Base-by-base conservation (phyloP, 1,140 invertebrate genomes). In the Ceratina japonica region DNA sequence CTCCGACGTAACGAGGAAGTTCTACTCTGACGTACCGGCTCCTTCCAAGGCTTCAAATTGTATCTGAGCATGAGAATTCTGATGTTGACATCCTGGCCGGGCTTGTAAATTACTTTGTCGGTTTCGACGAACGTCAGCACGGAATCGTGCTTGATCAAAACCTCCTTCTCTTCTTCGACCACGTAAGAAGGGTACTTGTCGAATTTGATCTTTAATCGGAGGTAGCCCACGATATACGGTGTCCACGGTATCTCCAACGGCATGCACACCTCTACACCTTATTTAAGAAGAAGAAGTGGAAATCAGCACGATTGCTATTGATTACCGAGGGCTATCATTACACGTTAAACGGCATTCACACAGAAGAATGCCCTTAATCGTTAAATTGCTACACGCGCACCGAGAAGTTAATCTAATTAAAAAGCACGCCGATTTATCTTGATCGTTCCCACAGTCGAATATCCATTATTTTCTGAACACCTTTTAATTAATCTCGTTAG, bases 51-150 rank as follows among this genome's bases (percentile, higher is more conserved):
- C 58, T 92, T 93, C 4, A 94, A 85, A 79, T 94, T 90, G 49
- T 93, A 90, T 59, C 92, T 92, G 4, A 95, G 66, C 51, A 91
- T 91, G 1, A 95, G 89, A 54, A 94, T 88, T 64, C 94, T 90
- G 54, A 94, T 93, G 75, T 92, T 92, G 15, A 95, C 93, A 78
- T 92, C 91, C 83, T 95, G 94, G 3, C 94, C 93, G 5, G 95
- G 95, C 71, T 95, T 94, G 88, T 96, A 96, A 8, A 95, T 92
- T 0, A 94, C 93, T 71, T 94, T 93, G 65, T 94, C 94, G 1
- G 94, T 93, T 81, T 94, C 93, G 3, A 94, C 88, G 27, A 94
- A 91, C 8, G 93, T 87, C 16, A 94, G 89, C 61, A 92, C 86
- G 3, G 93, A 91, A 68, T 93, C 91, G 24, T 93, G 86, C 86